phyloP scores from a whole-genome alignment of 2,797 vertebrate genomes.

The Etheostoma perlongum region DNA sequence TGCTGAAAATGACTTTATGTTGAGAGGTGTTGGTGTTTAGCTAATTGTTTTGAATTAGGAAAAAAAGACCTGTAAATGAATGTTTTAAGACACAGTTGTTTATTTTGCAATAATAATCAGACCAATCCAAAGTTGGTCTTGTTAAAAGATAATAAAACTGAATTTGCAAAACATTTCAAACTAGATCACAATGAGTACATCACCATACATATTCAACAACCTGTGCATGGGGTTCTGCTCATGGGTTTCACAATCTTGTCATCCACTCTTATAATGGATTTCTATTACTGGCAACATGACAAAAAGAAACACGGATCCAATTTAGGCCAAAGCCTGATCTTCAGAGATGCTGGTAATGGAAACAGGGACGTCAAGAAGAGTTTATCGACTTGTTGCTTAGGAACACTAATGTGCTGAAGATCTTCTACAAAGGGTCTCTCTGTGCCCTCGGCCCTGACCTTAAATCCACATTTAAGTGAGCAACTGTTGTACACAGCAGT shows the following conservation, averaged over 20 bases:
- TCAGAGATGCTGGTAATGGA: background rate
- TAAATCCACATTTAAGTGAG: background rate
- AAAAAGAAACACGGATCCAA: constrained; percentile 10
- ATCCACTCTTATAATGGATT: constrained; percentile 33
- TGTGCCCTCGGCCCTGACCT: background rate
- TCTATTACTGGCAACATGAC: constrained; percentile 21
- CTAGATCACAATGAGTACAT: constrained; percentile 4
- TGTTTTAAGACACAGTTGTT: background rate
- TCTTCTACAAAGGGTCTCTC: background rate
- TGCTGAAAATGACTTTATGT: background rate
- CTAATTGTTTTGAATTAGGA: background rate
- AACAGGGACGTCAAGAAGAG: constrained; percentile 1
- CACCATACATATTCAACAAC: background rate
- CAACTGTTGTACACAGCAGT: background rate
- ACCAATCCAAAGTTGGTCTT: constrained; percentile 3
- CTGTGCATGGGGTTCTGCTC: constrained; percentile 6
- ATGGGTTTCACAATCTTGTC: constrained; percentile 10
- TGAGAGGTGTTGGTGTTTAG: background rate
- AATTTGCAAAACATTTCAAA: constrained; percentile 31
- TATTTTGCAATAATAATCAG: background rate
- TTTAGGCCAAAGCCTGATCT: constrained; percentile 10
- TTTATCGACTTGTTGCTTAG: constrained; percentile 54
- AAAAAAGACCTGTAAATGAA: background rate
- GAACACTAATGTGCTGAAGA: constrained; percentile 38
- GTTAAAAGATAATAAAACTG: background rate